Conservation (phyloP, 2,888 invertebrate genomes). For the Schizotus pectinicornis region DNA sequence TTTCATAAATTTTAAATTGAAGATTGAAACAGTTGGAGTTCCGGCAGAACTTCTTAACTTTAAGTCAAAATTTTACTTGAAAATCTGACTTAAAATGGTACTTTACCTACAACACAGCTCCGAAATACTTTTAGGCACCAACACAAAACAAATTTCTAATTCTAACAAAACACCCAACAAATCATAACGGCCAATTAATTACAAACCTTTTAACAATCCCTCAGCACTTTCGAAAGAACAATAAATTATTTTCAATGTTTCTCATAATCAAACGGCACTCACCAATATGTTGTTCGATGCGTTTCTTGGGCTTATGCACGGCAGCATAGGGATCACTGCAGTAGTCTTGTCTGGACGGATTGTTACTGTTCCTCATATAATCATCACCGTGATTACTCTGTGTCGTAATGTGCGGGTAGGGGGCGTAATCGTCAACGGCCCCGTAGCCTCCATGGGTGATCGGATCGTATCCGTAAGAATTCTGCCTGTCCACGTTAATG, state of each 20-base stretch:
- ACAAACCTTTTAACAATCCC: no score
- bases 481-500: conserved; percentile 68
- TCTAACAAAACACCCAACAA: no score
- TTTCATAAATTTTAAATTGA: no score
- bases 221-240: neutral
- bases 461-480: conserved; percentile 77
- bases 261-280: conserved; percentile 52
- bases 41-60: no score
- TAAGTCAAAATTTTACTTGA: no score
- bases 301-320: conserved; percentile 88
- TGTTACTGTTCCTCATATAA: conserved; percentile 78
- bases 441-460: conserved; percentile 83
- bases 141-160: no score
- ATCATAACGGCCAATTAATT: no score
- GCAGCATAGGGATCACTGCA: conserved; percentile 88
- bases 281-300: conserved; percentile 88
- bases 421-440: conserved; percentile 82
- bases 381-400: conserved; percentile 71
- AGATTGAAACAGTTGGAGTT: no score
- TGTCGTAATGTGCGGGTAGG: conserved; percentile 79
- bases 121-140: no score
- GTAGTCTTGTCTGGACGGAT: conserved; percentile 86
- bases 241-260: neutral
- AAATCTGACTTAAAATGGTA: no score
- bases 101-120: no score